Evolutionary conservation across 2,888 invertebrate species (phyloP).

Genomic region (Drosophila cognata): DNA sequence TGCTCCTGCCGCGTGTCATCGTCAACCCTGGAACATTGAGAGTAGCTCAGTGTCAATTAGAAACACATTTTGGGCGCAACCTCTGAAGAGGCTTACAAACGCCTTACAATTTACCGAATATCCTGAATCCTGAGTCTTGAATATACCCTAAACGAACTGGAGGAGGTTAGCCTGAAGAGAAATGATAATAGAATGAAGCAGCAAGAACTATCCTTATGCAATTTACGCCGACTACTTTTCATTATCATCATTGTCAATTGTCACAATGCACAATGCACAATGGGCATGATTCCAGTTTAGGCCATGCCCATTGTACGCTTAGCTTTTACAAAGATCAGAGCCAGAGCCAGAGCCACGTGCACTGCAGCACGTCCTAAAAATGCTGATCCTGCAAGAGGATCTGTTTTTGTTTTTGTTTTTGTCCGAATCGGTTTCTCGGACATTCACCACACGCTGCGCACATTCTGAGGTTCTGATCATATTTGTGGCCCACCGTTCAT

Average conservation of each 20-base stretch:
- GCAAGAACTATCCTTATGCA: slow-evolving; percentile 65
- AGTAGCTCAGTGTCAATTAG: slow-evolving; percentile 57
- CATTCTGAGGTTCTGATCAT: slow-evolving; percentile 65
- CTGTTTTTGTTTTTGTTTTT: slow-evolving; percentile 32
- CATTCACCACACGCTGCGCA: slow-evolving; percentile 71
- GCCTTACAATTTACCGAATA: slow-evolving; percentile 51
- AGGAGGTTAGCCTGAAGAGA: slow-evolving; percentile 2
- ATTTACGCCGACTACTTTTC: slow-evolving; percentile 75
- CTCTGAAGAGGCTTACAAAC: slow-evolving; percentile 79
- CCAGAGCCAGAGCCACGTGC: slow-evolving; percentile 60
- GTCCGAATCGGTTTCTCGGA: slow-evolving; percentile 71
- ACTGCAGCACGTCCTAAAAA: slow-evolving; percentile 33
- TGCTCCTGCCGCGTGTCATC: slow-evolving; percentile 72
- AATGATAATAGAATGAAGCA: slow-evolving; percentile 36
- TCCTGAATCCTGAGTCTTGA: neutral
- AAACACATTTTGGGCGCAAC: slow-evolving; percentile 75
- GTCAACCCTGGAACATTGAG: neutral
- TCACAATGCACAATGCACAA: slow-evolving; percentile 27
- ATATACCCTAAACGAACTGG: slow-evolving; percentile 7
- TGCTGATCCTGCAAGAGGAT: slow-evolving; percentile 45
- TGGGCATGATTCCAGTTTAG: slow-evolving; percentile 46
- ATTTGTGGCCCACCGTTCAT: slow-evolving; percentile 75
- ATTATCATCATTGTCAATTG: slow-evolving; percentile 61
- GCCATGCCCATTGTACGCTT: slow-evolving; percentile 31
- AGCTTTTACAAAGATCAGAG: slow-evolving; percentile 11